A percentile compares a stretch with the other conserved stretches of the same genome.
These are phyloP conservation scores for Cryptotermes secundus DNA, from an alignment of 1,140 invertebrate species.

Conservation along the genomic window DNA sequence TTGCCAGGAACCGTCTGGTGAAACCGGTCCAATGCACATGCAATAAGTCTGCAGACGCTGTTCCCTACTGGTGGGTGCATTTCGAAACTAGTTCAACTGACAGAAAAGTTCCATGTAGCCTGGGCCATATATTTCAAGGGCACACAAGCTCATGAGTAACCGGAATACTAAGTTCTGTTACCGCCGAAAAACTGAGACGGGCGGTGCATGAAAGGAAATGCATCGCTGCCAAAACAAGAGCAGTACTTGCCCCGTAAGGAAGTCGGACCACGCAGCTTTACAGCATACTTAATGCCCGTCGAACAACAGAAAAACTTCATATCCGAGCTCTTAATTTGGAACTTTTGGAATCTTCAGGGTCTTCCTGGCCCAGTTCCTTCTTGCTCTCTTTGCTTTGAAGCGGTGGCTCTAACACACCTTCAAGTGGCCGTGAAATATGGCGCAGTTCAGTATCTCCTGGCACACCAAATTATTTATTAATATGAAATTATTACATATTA, in stretches of 20 bases:
- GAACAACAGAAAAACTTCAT: no score
- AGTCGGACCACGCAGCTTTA: background rate
- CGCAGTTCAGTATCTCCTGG: no score
- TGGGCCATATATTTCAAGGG: background rate
- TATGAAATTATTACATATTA: no score
- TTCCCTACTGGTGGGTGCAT: no score
- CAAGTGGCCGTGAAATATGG: no score
- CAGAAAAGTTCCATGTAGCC: no score
- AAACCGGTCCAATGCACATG: background rate
- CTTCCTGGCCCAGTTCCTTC: background rate
- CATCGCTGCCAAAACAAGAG: background rate
- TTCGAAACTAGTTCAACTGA: background rate
- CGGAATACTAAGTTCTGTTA: background rate
- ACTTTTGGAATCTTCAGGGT: background rate
- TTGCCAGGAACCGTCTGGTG: background rate
- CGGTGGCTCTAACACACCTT: no score
- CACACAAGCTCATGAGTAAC: background rate
- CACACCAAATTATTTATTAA: no score
- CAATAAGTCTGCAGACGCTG: background rate
- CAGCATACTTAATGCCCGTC: no score
- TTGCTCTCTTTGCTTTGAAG: background rate
- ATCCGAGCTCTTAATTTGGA: background rate
- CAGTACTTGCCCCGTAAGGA: background rate
- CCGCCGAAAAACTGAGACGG: background rate
- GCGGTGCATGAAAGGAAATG: constrained; percentile 4